Conservation (phyloP, 2,888 invertebrate genomes). For the Ophioninae sp. region DNA sequence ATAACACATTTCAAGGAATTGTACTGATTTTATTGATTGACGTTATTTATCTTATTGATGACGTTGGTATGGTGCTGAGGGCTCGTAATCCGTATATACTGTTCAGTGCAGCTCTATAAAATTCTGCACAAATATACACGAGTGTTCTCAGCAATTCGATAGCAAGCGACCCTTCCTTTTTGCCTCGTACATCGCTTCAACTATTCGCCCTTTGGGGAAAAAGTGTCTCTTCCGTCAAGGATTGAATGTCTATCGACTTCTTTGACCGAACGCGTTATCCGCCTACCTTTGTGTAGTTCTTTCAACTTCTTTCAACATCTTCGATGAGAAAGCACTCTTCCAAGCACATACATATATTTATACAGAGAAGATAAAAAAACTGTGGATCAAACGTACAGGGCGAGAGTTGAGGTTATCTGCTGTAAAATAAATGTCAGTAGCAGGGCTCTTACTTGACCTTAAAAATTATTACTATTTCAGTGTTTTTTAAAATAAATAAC, state of each 20-base stretch:
- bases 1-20: neutral
- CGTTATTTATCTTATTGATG: neutral
- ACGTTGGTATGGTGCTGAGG: neutral
- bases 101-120: slow-evolving; percentile 1
- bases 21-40: neutral
- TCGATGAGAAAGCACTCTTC: slow-evolving; percentile 18
- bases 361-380: no score
- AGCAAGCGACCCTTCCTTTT: slow-evolving; percentile 22
- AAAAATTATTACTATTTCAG: no score
- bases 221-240: slow-evolving; percentile 53
- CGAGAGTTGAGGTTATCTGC: no score
- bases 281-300: slow-evolving; percentile 1
- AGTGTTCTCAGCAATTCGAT: slow-evolving; percentile 14
- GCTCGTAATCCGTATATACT: neutral
- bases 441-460: no score
- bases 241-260: slow-evolving; percentile 68
- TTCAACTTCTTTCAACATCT: slow-evolving; percentile 34
- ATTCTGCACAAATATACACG: slow-evolving; percentile 4
- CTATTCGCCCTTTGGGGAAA: slow-evolving; percentile 43
- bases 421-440: no score
- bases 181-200: slow-evolving; percentile 24
- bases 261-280: slow-evolving; percentile 29
- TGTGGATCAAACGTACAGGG: no score
- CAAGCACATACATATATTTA: neutral
- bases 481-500: no score